Evolutionary conservation across 2,113 vertebrate species (phyloP).

Genomic region (Oncorhynchus tshawytscha): DNA sequence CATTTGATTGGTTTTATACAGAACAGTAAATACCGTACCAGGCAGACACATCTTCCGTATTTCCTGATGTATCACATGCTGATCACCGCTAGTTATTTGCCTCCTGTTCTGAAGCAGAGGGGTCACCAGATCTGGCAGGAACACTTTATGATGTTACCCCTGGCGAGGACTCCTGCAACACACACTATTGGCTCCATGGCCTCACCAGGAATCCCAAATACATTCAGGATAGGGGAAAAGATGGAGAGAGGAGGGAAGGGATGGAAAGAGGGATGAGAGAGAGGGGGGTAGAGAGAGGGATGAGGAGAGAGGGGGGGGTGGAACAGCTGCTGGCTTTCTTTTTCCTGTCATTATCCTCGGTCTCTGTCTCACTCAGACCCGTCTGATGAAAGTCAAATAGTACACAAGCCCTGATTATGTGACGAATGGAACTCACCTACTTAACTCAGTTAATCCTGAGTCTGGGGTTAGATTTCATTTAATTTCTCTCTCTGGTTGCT

Average conservation of each 20-base stretch:
- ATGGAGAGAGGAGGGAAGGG: not conserved
- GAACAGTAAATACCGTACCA: not conserved
- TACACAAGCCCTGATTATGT: slow-evolving; percentile 69
- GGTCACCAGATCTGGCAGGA: slow-evolving; percentile 37
- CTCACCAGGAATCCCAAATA: slow-evolving; percentile 37
- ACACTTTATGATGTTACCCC: slow-evolving; percentile 42
- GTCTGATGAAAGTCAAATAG: slow-evolving; percentile 75
- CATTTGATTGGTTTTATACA: no score
- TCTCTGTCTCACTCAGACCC: slow-evolving; percentile 60
- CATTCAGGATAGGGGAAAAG: not conserved
- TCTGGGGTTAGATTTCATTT: slow-evolving; percentile 69
- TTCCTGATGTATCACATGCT: slow-evolving; percentile 20
- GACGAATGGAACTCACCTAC: slow-evolving; percentile 75
- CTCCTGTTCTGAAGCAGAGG: slow-evolving; percentile 19
- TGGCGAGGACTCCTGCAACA: slow-evolving; percentile 24
- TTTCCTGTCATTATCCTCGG: slow-evolving; percentile 70
- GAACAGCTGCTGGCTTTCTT: slow-evolving; percentile 70
- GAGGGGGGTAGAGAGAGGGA: not conserved
- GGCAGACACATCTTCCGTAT: slow-evolving; percentile 15
- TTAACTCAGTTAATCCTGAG: slow-evolving; percentile 67
- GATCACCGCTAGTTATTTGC: slow-evolving; percentile 24
- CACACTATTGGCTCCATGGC: slow-evolving; percentile 19
- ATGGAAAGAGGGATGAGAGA: not conserved
- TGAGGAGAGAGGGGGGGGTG: not conserved
- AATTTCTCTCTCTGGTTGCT: slow-evolving; percentile 68